Evolutionary conservation across 2,888 invertebrate genomes (phyloP).

Genomic region (Synanthedon andrenaeformis): DNA sequence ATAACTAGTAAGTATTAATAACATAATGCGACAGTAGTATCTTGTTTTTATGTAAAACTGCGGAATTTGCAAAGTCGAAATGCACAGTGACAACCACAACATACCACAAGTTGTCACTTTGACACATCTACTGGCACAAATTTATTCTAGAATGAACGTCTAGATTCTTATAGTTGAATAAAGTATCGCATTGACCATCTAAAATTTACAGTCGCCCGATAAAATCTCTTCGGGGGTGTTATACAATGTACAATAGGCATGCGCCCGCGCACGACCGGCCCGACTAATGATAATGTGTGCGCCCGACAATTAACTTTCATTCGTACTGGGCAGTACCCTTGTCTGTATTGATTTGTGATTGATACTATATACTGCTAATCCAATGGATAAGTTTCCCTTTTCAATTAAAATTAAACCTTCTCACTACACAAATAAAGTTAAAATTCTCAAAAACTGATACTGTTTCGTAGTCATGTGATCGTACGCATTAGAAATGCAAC

Average conservation of each 20-base stretch:
- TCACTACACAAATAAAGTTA: neutral
- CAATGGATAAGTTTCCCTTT: neutral
- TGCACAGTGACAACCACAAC: no score
- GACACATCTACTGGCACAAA: no score
- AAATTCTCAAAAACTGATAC: neutral
- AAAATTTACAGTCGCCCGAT: constrained; percentile 32
- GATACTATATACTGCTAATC: constrained; percentile 36
- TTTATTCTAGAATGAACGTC: no score
- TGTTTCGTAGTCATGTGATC: neutral
- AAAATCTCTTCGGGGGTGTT: constrained; percentile 20
- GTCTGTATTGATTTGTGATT: constrained; percentile 63
- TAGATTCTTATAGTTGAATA: neutral
- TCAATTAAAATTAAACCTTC: neutral
- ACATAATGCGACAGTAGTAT: no score
- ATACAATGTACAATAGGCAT: constrained; percentile 10
- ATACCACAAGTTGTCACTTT: no score
- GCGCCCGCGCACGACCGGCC: constrained; percentile 23
- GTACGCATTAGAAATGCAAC: neutral
- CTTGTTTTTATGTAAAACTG: no score
- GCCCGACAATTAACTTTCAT: constrained; percentile 50
- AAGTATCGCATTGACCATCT: constrained; percentile 17
- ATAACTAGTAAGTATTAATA: no score
- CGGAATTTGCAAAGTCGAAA: no score
- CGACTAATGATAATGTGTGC: constrained; percentile 42
- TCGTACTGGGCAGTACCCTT: constrained; percentile 43